phyloP scores from a whole-genome alignment of 2,113 vertebrate genomes.

The Alouatta palliata region DNA sequence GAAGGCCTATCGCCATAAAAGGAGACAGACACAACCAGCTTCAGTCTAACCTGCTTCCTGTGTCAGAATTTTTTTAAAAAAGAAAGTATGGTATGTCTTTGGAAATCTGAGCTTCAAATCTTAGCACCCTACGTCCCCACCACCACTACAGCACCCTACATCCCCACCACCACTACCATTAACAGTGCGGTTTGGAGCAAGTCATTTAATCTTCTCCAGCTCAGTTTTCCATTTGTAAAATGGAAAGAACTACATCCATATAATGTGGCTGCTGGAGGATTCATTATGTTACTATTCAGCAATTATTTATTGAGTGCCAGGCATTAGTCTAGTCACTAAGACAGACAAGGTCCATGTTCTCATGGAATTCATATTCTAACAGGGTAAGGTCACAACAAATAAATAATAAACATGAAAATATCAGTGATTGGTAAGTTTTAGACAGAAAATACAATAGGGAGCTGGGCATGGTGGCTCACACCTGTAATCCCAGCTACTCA shows the following conservation, averaged over 20 bases:
- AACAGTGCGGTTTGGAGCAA: not conserved
- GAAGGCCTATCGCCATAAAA: not conserved
- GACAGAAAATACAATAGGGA: not conserved
- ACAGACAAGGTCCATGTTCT: not conserved
- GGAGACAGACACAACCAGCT: not conserved
- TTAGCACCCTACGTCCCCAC: not conserved
- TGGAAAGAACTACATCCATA: not conserved
- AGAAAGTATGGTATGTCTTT: not conserved
- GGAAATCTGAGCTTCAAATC: not conserved
- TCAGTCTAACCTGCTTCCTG: not conserved
- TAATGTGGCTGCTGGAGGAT: not conserved
- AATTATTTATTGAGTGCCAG: not conserved
- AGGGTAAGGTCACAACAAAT: not conserved
- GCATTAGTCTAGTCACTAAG: not conserved
- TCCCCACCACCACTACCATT: not conserved
- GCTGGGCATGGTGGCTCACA: no score
- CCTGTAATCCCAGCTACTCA: no score
- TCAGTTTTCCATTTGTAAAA: not conserved
- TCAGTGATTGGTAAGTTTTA: not conserved
- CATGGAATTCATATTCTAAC: slow-evolving; percentile 13
- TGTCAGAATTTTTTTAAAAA: not conserved
- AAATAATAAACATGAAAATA: not conserved
- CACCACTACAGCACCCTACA: not conserved
- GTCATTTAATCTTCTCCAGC: not conserved
- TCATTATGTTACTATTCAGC: not conserved